Percentiles rank a stretch among this genome's conserved stretches.
phyloP scores from a whole-genome alignment of 1,140 invertebrate genomes.

The Drosophila elegans region DNA sequence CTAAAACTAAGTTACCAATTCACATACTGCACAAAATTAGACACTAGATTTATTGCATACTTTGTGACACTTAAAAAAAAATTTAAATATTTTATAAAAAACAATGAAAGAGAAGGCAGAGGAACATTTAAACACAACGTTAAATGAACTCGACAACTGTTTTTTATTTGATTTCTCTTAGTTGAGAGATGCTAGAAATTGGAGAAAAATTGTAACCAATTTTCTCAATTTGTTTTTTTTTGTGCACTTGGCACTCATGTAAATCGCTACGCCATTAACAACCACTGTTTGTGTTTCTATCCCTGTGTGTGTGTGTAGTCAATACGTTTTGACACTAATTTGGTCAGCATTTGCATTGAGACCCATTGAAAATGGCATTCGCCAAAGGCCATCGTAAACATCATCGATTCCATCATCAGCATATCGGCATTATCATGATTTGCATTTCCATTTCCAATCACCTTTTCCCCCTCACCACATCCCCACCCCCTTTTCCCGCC shows the following conservation, averaged over 20 bases:
- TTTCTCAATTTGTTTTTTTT: background rate
- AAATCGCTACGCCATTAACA: slow-evolving; percentile 76
- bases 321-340: slow-evolving; percentile 81
- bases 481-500: background rate
- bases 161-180: no score
- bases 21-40: no score
- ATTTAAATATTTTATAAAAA: no score
- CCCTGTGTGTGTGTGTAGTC: slow-evolving; percentile 48
- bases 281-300: slow-evolving; percentile 25
- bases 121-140: no score
- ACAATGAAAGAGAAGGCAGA: no score
- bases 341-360: slow-evolving; percentile 75
- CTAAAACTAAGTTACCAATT: no score
- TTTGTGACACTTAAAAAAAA: no score
- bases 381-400: slow-evolving; percentile 54
- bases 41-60: no score
- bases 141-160: no score
- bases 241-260: slow-evolving; percentile 63
- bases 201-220: no score
- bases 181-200: no score
- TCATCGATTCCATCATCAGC: slow-evolving; percentile 33
- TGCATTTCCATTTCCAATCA: slow-evolving; percentile 48
- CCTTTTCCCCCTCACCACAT: background rate
- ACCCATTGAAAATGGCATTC: slow-evolving; percentile 69
- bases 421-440: slow-evolving; percentile 44